Evolutionary conservation across 2,888 invertebrate genomes (phyloP), one percentile per base, ranked within the genome.

Genomic region (Spisula subtruncata): DNA sequence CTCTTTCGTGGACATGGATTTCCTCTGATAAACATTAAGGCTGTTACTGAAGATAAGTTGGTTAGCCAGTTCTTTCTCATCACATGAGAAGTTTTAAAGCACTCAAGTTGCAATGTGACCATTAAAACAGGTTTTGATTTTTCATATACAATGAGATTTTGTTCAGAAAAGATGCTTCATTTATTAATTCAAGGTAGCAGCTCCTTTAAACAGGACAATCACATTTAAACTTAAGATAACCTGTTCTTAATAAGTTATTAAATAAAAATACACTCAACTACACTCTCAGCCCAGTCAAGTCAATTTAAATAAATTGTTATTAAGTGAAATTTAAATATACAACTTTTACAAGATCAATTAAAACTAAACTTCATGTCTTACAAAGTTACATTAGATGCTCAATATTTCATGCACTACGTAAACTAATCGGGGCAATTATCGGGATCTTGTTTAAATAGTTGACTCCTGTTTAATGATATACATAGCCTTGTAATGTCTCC

Each of bases 401-500:
- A 32, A 75, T 66, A 32, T 81, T 48, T 81, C 81, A 48, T 81
- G 81, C 6, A 66, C 84, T 84, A 46, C 10, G 71, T 56, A 85
- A 75, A 87, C 75, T 41, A 20, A 87, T 87, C 75, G 41, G 71
- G 35, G 80, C 48, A 80, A 88, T 88, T 84, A 80, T 41, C 83
- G 20, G 16, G 46, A 66, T 83, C 75, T 87, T 79, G 83, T 56
- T 35, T 41, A 83, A 88, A 88, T 60, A 88, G 25, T 83, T 2
- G 29, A 75, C 82, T 83, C 83, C 82, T 75, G 87, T 83, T 82
- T 83, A 87, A 87, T 83, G 82, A 79, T 35, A 75, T 79, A 79
- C 66, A 56, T 48, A 83, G n/a, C 80, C 46, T 56, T 60, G 75
- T 80, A 88, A 79, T 83, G 87, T 88, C 87, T 80, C 25, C 20